These are phyloP conservation scores for Cyclargus thomasi DNA, from an alignment of 1,140 invertebrate species.

Conservation along the genomic window DNA sequence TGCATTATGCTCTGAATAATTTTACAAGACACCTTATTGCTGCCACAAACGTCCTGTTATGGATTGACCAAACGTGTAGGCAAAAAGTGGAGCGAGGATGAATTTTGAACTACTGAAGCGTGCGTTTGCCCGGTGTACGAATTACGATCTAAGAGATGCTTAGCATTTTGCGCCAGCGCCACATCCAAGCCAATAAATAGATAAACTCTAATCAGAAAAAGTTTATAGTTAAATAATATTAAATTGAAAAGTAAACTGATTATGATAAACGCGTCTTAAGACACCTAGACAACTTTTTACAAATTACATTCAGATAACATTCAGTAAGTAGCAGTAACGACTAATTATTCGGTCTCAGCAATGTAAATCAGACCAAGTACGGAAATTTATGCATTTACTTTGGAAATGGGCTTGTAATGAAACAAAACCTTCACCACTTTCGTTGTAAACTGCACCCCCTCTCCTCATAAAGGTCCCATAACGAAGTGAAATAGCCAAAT, in stretches of 20 bases:
- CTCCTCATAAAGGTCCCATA: slow-evolving; percentile 42
- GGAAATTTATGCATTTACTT: neutral
- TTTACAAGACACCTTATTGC: neutral
- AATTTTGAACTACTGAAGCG: too few species aligned
- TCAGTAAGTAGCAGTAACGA: neutral
- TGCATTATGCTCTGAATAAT: neutral
- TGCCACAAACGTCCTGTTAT: neutral
- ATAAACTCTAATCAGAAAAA: too few species aligned
- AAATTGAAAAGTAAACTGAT: too few species aligned
- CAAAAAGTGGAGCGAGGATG: too few species aligned
- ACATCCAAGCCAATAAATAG: too few species aligned
- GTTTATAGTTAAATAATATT: too few species aligned
- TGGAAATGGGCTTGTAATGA: neutral
- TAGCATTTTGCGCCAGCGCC: too few species aligned
- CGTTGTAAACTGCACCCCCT: slow-evolving; percentile 31
- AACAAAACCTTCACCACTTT: slow-evolving; percentile 14
- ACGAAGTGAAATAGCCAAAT: slow-evolving; percentile 68
- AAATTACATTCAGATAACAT: neutral
- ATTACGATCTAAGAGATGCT: too few species aligned
- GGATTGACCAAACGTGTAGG: neutral
- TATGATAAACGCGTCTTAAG: too few species aligned
- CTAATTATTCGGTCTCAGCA: neutral
- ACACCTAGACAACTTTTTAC: neutral
- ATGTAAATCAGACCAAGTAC: neutral
- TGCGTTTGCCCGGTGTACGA: too few species aligned